Conservation (phyloP, 2,113 vertebrate species). For the Sceloporus undulatus region DNA sequence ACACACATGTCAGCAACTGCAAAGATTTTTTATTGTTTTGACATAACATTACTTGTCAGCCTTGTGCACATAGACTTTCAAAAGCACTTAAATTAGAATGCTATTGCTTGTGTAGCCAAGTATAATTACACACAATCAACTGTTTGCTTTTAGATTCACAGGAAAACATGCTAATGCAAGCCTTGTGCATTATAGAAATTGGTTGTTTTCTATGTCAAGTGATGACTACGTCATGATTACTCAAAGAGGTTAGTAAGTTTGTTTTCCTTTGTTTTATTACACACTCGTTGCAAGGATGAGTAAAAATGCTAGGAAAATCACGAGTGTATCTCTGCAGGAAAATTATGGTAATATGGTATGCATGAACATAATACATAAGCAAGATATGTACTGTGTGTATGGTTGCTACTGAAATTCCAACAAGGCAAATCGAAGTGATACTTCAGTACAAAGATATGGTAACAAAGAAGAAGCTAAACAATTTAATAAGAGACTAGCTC, state of each 20-base stretch:
- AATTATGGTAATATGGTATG: not conserved
- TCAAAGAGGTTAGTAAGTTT: conserved; percentile 31
- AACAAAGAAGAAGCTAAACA: not conserved
- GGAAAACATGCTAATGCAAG: conserved; percentile 14
- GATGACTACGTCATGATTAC: conserved; percentile 26
- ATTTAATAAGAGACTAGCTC: not conserved
- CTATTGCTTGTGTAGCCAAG: conserved; percentile 30
- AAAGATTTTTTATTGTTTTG: too few species aligned
- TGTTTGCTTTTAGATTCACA: conserved; percentile 31
- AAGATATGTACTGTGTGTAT: too few species aligned
- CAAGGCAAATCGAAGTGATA: not conserved
- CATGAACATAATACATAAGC: not conserved
- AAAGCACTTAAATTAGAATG: conserved; percentile 26
- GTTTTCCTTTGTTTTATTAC: conserved; percentile 35
- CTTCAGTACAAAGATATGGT: not conserved
- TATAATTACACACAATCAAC: conserved; percentile 39
- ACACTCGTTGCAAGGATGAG: conserved; percentile 4
- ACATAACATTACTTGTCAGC: conserved; percentile 7
- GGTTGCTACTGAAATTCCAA: conserved; percentile 4
- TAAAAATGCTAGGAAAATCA: not conserved
- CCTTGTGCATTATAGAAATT: conserved; percentile 4
- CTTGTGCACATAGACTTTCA: not conserved
- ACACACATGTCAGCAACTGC: conserved; percentile 4
- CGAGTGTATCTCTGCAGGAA: not conserved
- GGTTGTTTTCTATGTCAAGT: conserved; percentile 4